These are phyloP conservation scores for Palythoa heliodiscus DNA, from an alignment of 92 coral and sea anemone species.

Conservation along the genomic window DNA sequence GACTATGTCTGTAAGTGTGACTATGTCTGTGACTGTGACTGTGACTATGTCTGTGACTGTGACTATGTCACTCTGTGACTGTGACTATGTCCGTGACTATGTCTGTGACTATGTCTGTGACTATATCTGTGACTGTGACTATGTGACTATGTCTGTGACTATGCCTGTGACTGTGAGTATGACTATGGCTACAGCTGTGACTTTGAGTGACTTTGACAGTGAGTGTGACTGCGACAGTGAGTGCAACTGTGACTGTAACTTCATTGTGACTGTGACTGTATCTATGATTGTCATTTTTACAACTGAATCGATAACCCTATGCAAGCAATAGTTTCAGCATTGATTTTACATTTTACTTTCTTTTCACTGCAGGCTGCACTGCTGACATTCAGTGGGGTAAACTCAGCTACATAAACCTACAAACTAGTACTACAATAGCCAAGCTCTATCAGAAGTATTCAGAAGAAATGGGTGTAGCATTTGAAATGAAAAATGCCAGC, in stretches of 20 bases:
- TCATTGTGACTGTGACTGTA: background rate
- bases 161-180: too few relatives aligned
- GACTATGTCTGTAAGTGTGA: background rate
- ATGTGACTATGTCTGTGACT: too few relatives aligned
- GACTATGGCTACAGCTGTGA: too few relatives aligned
- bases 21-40: background rate
- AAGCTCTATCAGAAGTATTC: constrained; percentile 83
- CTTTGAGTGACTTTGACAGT: background rate
- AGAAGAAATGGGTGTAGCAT: constrained; percentile 76
- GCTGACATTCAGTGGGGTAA: constrained; percentile 55
- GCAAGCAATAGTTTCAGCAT: background rate
- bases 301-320: background rate
- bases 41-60: background rate
- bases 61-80: background rate
- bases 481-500: constrained; percentile 46
- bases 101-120: background rate
- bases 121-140: background rate
- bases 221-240: background rate
- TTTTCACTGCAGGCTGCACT: constrained; percentile 69
- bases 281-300: background rate
- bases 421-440: constrained; percentile 74
- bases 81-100: too few relatives aligned
- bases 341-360: background rate
- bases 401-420: constrained; percentile 54
- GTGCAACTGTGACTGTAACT: background rate